Evolutionary conservation across 2,888 invertebrate genomes (phyloP), one percentile per base, ranked within the genome.

Genomic region (Pseudolycoriella hygida): DNA sequence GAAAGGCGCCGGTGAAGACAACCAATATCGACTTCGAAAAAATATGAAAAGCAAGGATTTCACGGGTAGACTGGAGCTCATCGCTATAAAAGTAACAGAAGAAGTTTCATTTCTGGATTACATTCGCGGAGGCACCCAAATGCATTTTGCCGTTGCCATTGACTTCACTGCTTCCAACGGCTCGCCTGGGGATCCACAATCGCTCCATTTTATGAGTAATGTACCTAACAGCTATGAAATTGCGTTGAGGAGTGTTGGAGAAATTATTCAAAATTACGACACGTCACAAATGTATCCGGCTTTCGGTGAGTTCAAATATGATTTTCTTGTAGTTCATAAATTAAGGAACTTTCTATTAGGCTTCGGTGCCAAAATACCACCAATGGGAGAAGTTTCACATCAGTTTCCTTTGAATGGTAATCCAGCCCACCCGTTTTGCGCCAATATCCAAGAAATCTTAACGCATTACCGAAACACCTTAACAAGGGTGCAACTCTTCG

Each of bases 101-200:
- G 43, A 43, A n/a, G 14, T 43, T 12, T 34, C 43, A n/a, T 43
- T 43, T 34, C 10, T 43, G 18, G 43, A 43, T 18, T 43, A 34
- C 18, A 43, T 43, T 18, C 43, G 43, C 12, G n/a, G 18, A n/a
- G 43, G 43, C 1, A 43, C 43, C 2, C 43, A 43, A 32, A 17
- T 43, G 17, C 43, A 43, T 43, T 43, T 43, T 34, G 43, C 43
- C 2, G 43, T 43, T 43, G 43, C 43, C 17, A 43, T 43, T 32
- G 43, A 43, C 31, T 43, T 43, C 31, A 43, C 43, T 2, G 43
- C 43, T 11, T 43, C 43, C 11, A 43, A 43, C 17, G 34, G 34
- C 17, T 4, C 34, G 14, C 34, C 43, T 2, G 34, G 18, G 2
- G 43, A 43, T 34, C 43, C 43, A n/a, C 31, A 17, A 32, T 43